Percentiles rank a stretch among this genome's conserved stretches.
Conservation (phyloP, 2,888 invertebrate species). For the Agrotis puta region DNA sequence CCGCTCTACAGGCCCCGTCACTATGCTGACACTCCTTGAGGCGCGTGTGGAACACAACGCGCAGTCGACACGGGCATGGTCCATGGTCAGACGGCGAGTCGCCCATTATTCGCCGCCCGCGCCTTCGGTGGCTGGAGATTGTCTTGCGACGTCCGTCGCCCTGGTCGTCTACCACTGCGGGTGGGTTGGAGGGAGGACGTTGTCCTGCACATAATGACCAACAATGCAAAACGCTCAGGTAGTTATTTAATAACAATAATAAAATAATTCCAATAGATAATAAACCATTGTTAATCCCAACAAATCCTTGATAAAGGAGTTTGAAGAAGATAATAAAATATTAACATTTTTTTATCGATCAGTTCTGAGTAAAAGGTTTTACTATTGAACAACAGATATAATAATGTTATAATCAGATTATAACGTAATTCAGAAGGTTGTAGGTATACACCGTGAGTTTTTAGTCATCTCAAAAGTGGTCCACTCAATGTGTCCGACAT, state of each 20-base stretch:
- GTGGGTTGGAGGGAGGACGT: no score
- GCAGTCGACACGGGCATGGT: no score
- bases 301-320: slow-evolving; percentile 35
- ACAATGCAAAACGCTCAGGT: neutral
- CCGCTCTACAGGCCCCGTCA: no score
- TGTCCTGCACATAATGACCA: neutral
- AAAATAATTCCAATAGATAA: slow-evolving; percentile 13
- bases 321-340: slow-evolving; percentile 27
- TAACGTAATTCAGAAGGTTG: neutral
- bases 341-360: slow-evolving; percentile 16
- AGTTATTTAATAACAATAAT: slow-evolving; percentile 17
- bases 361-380: slow-evolving; percentile 14
- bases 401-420: slow-evolving; percentile 17
- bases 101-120: no score
- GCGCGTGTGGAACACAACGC: no score
- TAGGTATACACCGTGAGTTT: neutral
- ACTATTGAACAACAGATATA: neutral
- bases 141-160: no score
- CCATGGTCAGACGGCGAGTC: no score
- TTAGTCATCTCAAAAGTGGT: no score
- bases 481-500: no score
- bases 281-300: slow-evolving; percentile 32
- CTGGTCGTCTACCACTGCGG: no score
- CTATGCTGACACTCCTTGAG: no score
- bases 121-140: no score